Evolutionary conservation across 2,113 vertebrate species (phyloP).

Genomic region (Lycaon pictus): DNA sequence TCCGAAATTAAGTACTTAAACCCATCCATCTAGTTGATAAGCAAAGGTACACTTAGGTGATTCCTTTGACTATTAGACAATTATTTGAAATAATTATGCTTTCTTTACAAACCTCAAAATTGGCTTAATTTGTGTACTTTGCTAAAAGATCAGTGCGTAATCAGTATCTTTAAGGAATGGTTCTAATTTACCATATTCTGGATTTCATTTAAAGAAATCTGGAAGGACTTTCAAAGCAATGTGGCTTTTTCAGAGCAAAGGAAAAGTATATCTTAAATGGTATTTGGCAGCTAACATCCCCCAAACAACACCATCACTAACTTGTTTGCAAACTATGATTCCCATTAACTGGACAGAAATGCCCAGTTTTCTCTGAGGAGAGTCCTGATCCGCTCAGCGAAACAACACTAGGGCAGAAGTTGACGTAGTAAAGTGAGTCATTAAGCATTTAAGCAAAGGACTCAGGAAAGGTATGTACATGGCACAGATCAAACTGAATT

Average conservation of each 20-base stretch:
- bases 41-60: not conserved
- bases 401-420: not conserved
- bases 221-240: constrained; percentile 77
- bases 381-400: not conserved
- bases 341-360: constrained; percentile 26
- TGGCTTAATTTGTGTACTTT: constrained; percentile 57
- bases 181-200: constrained; percentile 81
- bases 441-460: not conserved
- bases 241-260: constrained; percentile 73
- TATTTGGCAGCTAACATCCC: constrained; percentile 60
- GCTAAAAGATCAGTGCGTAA: constrained; percentile 70
- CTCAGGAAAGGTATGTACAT: not conserved
- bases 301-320: not conserved
- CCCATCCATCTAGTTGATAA: not conserved
- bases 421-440: accelerated
- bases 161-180: constrained; percentile 64
- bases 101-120: constrained; percentile 72
- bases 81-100: constrained; percentile 45
- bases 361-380: not conserved
- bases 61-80: not conserved
- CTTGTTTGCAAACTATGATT: constrained; percentile 64
- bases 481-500: not conserved
- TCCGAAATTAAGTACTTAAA: not conserved
- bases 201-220: constrained; percentile 80
- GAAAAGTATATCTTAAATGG: constrained; percentile 64